phyloP scores from a whole-genome alignment of 2,888 invertebrate species.

The Meliscaeva auricollis region DNA sequence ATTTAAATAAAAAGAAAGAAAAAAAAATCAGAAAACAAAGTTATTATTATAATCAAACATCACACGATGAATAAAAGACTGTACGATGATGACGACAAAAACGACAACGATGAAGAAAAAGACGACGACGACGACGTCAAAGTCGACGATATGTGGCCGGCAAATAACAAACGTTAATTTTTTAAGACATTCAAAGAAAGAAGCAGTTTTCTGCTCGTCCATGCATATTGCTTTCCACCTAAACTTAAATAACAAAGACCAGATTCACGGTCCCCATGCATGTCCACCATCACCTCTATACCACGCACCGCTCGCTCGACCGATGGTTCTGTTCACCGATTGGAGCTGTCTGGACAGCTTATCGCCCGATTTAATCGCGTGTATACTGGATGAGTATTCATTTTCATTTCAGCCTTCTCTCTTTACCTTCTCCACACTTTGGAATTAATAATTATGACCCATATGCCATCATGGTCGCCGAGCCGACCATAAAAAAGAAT shows the following conservation, averaged over 20 bases:
- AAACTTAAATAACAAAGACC: conserved; percentile 59
- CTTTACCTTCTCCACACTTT: conserved; percentile 13
- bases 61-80: conserved; percentile 26
- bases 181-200: conserved; percentile 58
- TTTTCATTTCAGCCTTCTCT: conserved; percentile 46
- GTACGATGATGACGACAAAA: conserved; percentile 12
- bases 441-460: conserved; percentile 75
- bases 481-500: conserved; percentile 35
- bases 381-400: conserved; percentile 69
- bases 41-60: conserved; percentile 64
- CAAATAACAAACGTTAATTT: conserved; percentile 70
- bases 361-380: conserved; percentile 71
- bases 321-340: conserved; percentile 29
- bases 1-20: conserved; percentile 1
- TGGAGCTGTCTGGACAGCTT: conserved; percentile 67
- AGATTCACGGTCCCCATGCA: conserved; percentile 40
- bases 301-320: not conserved
- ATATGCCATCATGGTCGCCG: conserved; percentile 52
- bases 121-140: conserved; percentile 14
- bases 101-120: not conserved
- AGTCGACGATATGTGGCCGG: no score
- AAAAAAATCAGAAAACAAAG: conserved; percentile 31
- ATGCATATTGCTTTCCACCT: conserved; percentile 38
- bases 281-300: conserved; percentile 35
- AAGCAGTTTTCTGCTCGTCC: conserved; percentile 41